Conservation (phyloP, 2,113 vertebrate genomes). For the Lycocorax pyrrhopterus region DNA sequence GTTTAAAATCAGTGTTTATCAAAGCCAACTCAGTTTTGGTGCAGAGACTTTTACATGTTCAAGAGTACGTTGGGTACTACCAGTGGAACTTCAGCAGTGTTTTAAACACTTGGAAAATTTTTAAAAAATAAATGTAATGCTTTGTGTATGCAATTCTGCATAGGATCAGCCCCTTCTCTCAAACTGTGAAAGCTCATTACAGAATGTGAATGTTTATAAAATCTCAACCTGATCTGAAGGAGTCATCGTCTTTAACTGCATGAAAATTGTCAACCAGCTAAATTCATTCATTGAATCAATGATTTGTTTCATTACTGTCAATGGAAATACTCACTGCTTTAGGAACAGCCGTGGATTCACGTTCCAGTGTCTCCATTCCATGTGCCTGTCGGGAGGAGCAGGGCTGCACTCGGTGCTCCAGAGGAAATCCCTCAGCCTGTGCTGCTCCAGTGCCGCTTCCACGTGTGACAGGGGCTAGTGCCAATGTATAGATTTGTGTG, state of each 20-base stretch:
- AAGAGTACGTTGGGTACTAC: neutral
- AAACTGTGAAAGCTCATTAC: conserved; percentile 76
- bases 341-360: neutral
- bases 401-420: neutral
- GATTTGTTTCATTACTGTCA: neutral
- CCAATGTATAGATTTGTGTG: neutral
- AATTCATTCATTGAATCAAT: conserved; percentile 37
- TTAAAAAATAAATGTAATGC: neutral
- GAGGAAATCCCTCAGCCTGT: neutral
- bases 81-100: conserved; percentile 5
- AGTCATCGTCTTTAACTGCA: conserved; percentile 33
- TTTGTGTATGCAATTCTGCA: neutral
- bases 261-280: conserved; percentile 22
- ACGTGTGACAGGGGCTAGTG: neutral
- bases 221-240: conserved; percentile 62
- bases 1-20: neutral
- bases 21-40: neutral
- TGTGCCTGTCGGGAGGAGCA: neutral
- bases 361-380: conserved; percentile 11
- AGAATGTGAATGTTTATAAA: conserved; percentile 76
- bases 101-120: neutral
- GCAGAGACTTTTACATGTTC: neutral
- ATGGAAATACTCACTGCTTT: neutral
- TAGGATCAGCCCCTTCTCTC: conserved; percentile 14
- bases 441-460: neutral